These are phyloP conservation scores for Merluccius polli DNA, from an alignment of 2,797 vertebrate species.

Conservation along the genomic window DNA sequence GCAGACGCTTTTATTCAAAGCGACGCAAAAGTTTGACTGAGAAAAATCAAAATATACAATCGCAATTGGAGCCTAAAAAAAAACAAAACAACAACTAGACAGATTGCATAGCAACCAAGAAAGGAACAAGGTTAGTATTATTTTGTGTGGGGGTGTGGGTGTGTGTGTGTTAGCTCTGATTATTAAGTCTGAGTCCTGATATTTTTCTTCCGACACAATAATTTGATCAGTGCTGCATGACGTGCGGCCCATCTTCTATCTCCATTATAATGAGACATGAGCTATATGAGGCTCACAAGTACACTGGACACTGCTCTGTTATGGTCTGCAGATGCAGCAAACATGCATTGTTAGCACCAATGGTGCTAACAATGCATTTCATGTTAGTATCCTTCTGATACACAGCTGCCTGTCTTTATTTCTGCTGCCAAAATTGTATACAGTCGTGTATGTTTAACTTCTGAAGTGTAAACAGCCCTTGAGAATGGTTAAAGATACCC, in stretches of 20 bases:
- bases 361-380: conserved; percentile 10
- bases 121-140: not conserved
- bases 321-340: conserved; percentile 2
- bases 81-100: not conserved
- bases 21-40: not conserved
- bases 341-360: conserved; percentile 20
- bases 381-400: conserved; percentile 17
- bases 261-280: not conserved
- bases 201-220: not conserved
- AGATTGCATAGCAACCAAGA: not conserved
- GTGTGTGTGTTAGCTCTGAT: not conserved
- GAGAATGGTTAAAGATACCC: conserved; percentile 22
- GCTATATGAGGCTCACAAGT: conserved; percentile 9
- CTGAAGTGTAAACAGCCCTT: conserved; percentile 10
- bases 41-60: too few species aligned
- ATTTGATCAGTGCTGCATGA: conserved; percentile 1
- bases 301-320: not conserved
- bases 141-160: not conserved
- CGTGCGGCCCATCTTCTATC: not conserved
- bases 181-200: not conserved
- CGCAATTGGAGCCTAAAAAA: too few species aligned
- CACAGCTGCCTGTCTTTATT: conserved; percentile 5
- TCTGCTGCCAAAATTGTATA: not conserved
- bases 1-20: not conserved
- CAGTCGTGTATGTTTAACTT: not conserved